phyloP scores from a whole-genome alignment of 2,888 invertebrate genomes.

The Synergus gifuensis region DNA sequence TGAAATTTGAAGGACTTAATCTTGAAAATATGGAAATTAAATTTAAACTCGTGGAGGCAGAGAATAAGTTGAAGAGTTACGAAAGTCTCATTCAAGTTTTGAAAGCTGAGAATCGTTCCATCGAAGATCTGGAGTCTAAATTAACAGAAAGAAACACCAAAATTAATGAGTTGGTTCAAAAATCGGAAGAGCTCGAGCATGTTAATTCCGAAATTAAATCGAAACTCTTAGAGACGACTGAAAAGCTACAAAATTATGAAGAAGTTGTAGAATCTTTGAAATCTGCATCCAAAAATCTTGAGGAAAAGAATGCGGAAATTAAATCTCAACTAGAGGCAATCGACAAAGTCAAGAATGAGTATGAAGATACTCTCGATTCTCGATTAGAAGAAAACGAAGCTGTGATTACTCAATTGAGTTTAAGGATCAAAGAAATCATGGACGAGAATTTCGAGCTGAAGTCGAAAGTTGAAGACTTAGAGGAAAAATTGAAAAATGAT shows the following conservation, averaged over 20 bases:
- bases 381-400: slow-evolving; percentile 43
- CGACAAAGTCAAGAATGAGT: not conserved
- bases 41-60: not conserved
- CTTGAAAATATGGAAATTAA: slow-evolving; percentile 5
- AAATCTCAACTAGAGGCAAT: slow-evolving; percentile 22
- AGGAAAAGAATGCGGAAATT: slow-evolving; percentile 50
- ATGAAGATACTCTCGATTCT: not conserved
- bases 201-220: slow-evolving; percentile 48
- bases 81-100: not conserved
- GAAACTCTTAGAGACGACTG: slow-evolving; percentile 12
- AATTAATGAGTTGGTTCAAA: slow-evolving; percentile 61
- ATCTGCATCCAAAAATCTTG: slow-evolving; percentile 22
- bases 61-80: not conserved
- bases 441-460: slow-evolving; percentile 43
- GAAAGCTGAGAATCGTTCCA: not conserved
- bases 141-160: slow-evolving; percentile 70
- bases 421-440: slow-evolving; percentile 35
- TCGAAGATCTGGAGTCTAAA: slow-evolving; percentile 69
- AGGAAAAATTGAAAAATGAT: slow-evolving; percentile 21
- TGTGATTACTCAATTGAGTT: slow-evolving; percentile 3
- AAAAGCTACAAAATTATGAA: slow-evolving; percentile 4
- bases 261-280: not conserved
- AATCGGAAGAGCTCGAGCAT: slow-evolving; percentile 42
- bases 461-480: slow-evolving; percentile 41
- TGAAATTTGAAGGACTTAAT: slow-evolving; percentile 48